Evolutionary conservation across 2,113 vertebrate species (phyloP).

Genomic region (Bostrychus sinensis): DNA sequence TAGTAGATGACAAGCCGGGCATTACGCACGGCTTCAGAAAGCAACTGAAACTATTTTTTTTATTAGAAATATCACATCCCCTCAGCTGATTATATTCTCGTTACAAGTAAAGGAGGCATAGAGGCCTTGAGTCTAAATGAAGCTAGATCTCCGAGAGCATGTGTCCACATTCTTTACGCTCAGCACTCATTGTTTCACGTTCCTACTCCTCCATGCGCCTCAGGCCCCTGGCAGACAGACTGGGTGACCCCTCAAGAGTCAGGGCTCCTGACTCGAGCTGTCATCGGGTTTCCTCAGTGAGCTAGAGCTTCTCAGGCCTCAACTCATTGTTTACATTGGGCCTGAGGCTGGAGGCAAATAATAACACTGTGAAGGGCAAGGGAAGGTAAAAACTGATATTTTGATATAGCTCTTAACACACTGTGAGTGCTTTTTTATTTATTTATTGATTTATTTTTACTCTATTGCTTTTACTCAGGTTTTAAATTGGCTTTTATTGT

Average conservation of each 20-base stretch:
- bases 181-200: constrained; percentile 64
- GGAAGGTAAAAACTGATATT: neutral
- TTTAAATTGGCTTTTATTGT: too few species aligned
- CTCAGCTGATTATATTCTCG: too few species aligned
- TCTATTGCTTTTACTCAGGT: too few species aligned
- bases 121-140: constrained; percentile 32
- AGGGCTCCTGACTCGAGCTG: constrained; percentile 62
- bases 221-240: constrained; percentile 50
- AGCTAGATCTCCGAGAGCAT: constrained; percentile 22
- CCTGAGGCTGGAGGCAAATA: neutral
- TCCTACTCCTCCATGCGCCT: constrained; percentile 37
- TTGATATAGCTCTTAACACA: too few species aligned
- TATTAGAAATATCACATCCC: too few species aligned
- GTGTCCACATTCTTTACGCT: constrained; percentile 59
- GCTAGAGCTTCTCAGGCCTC: constrained; percentile 24
- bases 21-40: neutral
- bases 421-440: too few species aligned
- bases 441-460: too few species aligned
- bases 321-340: neutral
- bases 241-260: constrained; percentile 56
- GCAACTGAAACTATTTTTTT: too few species aligned
- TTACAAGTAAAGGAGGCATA: too few species aligned
- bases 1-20: neutral
- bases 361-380: neutral
- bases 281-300: constrained; percentile 57